These are phyloP conservation scores for Proterorhinus semilunaris DNA, from an alignment of 2,113 vertebrate species.

Conservation along the genomic window DNA sequence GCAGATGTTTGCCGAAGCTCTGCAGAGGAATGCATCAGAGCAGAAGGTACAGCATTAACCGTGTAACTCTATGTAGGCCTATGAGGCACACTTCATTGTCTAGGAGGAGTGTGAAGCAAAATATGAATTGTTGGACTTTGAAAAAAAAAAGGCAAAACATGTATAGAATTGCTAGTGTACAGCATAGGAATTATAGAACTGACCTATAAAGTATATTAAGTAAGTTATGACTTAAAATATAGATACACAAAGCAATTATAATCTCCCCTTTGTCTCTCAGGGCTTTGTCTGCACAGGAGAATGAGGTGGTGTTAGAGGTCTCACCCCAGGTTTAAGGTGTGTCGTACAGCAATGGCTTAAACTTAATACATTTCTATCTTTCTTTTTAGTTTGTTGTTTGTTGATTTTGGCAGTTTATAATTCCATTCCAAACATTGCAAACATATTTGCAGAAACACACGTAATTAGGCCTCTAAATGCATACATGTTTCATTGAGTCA, in stretches of 20 bases:
- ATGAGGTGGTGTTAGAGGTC: conserved; percentile 52
- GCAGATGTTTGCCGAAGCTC: conserved; percentile 76
- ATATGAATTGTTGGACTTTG: not conserved
- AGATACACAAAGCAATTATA: not conserved
- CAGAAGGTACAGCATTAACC: conserved; percentile 37
- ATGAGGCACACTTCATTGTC: not conserved
- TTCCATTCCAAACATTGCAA: no score
- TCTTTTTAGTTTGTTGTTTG: no score
- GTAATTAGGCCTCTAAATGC: no score
- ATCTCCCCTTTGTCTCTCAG: conserved; percentile 15
- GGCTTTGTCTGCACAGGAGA: conserved; percentile 39
- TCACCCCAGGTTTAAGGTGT: conserved; percentile 52
- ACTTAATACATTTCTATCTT: no score
- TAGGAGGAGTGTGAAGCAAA: not conserved
- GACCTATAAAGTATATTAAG: conserved; percentile 4
- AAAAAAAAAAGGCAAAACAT: not conserved
- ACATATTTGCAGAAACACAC: no score
- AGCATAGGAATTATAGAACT: not conserved
- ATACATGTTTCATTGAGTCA: no score
- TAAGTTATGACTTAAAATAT: not conserved
- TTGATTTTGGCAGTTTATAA: no score
- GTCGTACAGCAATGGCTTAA: conserved; percentile 39
- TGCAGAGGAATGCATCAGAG: conserved; percentile 52
- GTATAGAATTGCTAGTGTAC: not conserved
- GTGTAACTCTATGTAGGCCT: not conserved